Conservation (phyloP, 2,888 invertebrate genomes). For the Drosophila trichaetosa region DNA sequence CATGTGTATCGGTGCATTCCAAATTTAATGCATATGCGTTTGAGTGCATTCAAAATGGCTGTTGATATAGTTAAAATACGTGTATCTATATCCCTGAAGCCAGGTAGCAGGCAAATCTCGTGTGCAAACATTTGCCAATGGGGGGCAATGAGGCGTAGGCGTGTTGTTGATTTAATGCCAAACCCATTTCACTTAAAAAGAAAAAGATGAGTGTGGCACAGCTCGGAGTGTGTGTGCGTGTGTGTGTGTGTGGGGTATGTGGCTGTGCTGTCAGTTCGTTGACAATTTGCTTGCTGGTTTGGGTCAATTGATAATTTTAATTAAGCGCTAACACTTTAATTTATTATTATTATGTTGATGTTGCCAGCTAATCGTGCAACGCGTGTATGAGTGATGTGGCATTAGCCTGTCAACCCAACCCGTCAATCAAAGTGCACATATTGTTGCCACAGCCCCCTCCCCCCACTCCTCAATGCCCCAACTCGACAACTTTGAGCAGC, state of each 20-base stretch:
- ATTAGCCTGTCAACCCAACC: constrained; percentile 35
- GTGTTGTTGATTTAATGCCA: constrained; percentile 42
- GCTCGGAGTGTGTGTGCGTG: background rate
- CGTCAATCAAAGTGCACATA: constrained; percentile 39
- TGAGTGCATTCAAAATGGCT: constrained; percentile 30
- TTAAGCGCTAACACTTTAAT: constrained; percentile 81
- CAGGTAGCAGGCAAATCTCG: background rate
- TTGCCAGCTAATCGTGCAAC: constrained; percentile 39
- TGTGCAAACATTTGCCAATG: constrained; percentile 25
- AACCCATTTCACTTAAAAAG: constrained; percentile 16
- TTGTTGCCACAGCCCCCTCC: background rate
- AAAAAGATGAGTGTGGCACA: background rate
- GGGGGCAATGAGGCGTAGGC: constrained; percentile 45
- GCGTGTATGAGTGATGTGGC: constrained; percentile 57
- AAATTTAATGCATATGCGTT: constrained; percentile 32
- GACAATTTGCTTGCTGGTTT: constrained; percentile 46
- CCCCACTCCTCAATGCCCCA: background rate
- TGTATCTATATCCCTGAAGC: background rate
- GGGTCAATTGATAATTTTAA: constrained; percentile 74
- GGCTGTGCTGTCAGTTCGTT: constrained; percentile 32
- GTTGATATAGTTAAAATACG: constrained; percentile 40
- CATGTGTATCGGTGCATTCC: constrained; percentile 37
- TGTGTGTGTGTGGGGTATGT: background rate
- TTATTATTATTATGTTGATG: constrained; percentile 65
- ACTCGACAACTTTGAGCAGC: background rate